Evolutionary conservation across 2,888 invertebrate species (phyloP).

Genomic region (Pristionchus japonicus): DNA sequence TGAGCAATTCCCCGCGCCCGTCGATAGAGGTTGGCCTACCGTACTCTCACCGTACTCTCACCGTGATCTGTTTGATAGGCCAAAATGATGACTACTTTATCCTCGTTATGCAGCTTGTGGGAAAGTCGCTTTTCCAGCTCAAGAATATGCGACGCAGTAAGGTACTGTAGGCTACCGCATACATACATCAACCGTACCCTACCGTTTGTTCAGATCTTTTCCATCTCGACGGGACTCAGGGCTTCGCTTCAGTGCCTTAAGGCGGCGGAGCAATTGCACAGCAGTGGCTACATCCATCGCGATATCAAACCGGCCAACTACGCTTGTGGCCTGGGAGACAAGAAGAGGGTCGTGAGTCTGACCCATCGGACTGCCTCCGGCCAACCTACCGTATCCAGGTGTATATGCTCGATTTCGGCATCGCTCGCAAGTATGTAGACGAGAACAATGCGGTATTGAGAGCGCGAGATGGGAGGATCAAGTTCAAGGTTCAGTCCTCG

Average conservation of each 20-base stretch:
- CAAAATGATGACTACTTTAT: slow-evolving; percentile 56
- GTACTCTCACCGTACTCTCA: too few species aligned
- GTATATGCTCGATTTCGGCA: slow-evolving; percentile 71
- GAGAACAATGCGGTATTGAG: slow-evolving; percentile 60
- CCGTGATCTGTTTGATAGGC: neutral
- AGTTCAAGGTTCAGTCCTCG: slow-evolving; percentile 62
- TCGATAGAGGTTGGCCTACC: slow-evolving; percentile 58
- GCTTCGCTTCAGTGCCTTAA: slow-evolving; percentile 67
- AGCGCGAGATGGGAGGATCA: slow-evolving; percentile 54
- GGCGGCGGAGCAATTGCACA: slow-evolving; percentile 69
- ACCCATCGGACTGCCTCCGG: neutral
- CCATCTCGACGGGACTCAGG: slow-evolving; percentile 61
- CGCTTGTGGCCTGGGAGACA: slow-evolving; percentile 59
- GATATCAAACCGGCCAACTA: slow-evolving; percentile 69
- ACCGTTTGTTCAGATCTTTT: slow-evolving; percentile 53
- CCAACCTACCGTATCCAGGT: slow-evolving; percentile 47
- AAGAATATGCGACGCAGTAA: slow-evolving; percentile 57
- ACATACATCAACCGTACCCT: too few species aligned
- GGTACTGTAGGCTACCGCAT: slow-evolving; percentile 34
- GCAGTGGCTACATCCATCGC: slow-evolving; percentile 68
- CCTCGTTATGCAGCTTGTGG: slow-evolving; percentile 68
- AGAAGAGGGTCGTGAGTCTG: slow-evolving; percentile 44
- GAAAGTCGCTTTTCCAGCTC: slow-evolving; percentile 62
- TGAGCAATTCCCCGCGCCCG: slow-evolving; percentile 66
- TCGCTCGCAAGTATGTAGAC: slow-evolving; percentile 64